Percentiles rank a stretch among this genome's conserved stretches.
Conservation (phyloP, 1,140 invertebrate species). For the Pseudomyrmex concolor region DNA sequence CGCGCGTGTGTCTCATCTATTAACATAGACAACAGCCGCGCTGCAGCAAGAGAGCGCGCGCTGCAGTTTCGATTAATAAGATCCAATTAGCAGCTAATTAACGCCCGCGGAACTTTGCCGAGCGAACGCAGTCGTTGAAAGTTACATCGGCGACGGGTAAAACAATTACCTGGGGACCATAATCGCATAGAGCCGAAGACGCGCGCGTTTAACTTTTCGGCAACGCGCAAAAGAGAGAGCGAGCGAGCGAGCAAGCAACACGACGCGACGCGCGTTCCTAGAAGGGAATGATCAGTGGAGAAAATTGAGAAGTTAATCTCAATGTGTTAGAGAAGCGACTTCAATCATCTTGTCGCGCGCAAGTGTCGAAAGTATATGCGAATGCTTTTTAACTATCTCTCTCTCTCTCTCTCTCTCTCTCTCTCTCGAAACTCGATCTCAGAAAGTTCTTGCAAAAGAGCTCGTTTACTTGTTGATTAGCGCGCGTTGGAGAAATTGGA, state of each 20-base stretch:
- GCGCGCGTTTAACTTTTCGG: conserved; percentile 38
- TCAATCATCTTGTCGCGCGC: not conserved
- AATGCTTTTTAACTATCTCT: not conserved
- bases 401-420: conserved; percentile 10
- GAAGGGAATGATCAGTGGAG: not conserved
- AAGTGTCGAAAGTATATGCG: not conserved
- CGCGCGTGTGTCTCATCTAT: conserved; percentile 20
- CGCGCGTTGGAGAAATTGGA: no score
- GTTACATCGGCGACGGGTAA: conserved; percentile 49
- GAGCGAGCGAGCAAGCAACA: no score
- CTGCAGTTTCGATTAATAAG: conserved; percentile 47
- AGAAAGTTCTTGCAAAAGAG: no score
- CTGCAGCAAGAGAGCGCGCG: not conserved
- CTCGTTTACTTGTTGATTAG: no score
- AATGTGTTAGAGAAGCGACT: not conserved
- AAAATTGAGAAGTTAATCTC: not conserved
- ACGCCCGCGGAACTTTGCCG: conserved; percentile 16
- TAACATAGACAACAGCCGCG: conserved; percentile 31
- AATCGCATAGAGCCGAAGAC: conserved; percentile 39
- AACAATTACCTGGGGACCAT: conserved; percentile 46
- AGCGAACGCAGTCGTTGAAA: conserved; percentile 28
- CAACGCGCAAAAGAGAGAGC: not conserved
- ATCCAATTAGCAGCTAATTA: conserved; percentile 60
- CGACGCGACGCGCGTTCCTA: not conserved
- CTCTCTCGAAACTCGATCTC: no score